These are phyloP conservation scores for Stomorhina lunata DNA, from an alignment of 2,888 invertebrate genomes.

Conservation along the genomic window DNA sequence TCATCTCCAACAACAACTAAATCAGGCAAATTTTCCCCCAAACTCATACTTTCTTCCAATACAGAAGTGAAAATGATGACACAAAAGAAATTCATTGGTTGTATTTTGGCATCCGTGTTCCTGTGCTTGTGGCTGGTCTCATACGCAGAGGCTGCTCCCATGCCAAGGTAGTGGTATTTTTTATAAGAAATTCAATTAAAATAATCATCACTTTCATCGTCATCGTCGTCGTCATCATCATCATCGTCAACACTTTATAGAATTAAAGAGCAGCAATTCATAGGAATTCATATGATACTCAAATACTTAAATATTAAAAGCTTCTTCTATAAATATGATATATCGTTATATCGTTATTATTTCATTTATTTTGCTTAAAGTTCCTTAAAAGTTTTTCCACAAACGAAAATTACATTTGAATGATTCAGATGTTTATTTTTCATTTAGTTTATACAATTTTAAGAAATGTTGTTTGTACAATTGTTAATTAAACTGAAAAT, in stretches of 20 bases:
- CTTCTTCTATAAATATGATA: slow-evolving; percentile 22
- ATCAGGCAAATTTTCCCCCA: not conserved
- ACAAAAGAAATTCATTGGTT: slow-evolving; percentile 71
- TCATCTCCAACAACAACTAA: not conserved
- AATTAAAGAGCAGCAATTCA: too few species aligned
- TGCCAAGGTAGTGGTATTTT: slow-evolving; percentile 80
- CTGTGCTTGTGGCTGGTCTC: slow-evolving; percentile 76
- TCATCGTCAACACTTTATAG: too few species aligned
- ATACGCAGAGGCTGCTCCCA: slow-evolving; percentile 76
- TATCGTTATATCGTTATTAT: not conserved
- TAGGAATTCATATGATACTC: not conserved
- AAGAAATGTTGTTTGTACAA: not conserved
- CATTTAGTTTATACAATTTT: not conserved
- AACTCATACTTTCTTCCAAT: not conserved
- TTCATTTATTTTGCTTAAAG: not conserved
- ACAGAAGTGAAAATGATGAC: slow-evolving; percentile 48
- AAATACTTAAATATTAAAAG: not conserved
- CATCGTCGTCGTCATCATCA: not conserved
- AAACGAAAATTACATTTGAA: not conserved
- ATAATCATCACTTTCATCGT: slow-evolving; percentile 9
- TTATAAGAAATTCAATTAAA: slow-evolving; percentile 56
- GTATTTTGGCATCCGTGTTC: slow-evolving; percentile 73
- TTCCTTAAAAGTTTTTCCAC: not conserved
- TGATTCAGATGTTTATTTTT: slow-evolving; percentile 3
- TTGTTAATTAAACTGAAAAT: not conserved